Evolutionary conservation across 2,888 invertebrate species (phyloP).

Genomic region (Caenorhabditis panamensis): DNA sequence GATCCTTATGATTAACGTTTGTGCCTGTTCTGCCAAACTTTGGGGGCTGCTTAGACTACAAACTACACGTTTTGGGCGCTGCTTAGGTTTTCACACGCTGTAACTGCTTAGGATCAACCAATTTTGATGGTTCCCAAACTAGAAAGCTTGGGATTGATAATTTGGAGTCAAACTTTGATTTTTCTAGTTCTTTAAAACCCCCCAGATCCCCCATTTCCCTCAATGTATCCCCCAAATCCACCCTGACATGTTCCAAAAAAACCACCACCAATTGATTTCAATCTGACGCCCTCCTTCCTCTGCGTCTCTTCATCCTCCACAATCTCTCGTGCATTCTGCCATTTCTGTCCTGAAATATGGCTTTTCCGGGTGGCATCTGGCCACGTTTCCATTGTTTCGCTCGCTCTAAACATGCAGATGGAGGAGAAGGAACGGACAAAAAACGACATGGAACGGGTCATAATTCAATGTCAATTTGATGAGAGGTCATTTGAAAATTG

Average conservation of each 20-base stretch:
- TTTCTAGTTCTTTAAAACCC: background rate
- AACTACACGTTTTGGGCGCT: no score
- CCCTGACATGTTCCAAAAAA: background rate
- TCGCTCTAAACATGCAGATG: conserved; percentile 7
- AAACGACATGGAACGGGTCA: background rate
- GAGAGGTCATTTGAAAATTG: background rate
- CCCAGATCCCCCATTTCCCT: background rate
- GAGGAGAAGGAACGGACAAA: no score
- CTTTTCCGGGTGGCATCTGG: conserved; percentile 24
- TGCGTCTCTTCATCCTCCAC: conserved; percentile 1
- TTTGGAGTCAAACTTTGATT: no score
- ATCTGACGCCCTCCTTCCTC: background rate
- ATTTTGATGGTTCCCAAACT: no score
- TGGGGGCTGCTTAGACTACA: no score
- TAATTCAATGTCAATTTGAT: conserved; percentile 2
- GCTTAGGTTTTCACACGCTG: no score
- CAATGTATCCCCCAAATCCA: background rate
- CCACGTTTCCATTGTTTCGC: conserved; percentile 9
- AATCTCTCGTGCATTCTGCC: conserved; percentile 6
- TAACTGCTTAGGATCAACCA: no score
- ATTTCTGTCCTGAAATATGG: conserved; percentile 23
- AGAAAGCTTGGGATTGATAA: no score
- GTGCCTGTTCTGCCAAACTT: no score
- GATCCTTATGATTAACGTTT: no score
- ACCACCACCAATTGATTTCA: conserved; percentile 11